Conservation (phyloP, 2,113 vertebrate genomes). For the Heliornis fulica region DNA sequence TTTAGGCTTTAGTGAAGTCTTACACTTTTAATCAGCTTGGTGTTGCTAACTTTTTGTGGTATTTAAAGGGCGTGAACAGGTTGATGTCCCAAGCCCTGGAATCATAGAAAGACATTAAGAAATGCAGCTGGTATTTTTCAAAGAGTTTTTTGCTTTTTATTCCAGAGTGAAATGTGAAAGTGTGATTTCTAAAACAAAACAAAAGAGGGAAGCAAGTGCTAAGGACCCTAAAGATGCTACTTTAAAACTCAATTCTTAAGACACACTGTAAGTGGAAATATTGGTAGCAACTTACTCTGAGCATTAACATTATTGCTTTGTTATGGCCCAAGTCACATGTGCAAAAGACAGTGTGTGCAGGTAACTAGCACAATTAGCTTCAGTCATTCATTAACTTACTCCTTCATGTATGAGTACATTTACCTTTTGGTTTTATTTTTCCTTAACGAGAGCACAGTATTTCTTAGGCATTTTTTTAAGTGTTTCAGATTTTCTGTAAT, state of each 20-base stretch:
- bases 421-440: slow-evolving; percentile 3
- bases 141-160: background rate
- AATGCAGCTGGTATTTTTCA: background rate
- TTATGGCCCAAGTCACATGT: background rate
- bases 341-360: background rate
- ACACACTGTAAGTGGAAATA: background rate
- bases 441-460: background rate
- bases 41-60: background rate
- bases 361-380: background rate
- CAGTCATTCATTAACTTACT: background rate
- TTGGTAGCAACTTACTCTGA: background rate
- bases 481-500: background rate
- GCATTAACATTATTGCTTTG: background rate
- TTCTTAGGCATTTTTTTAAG: background rate
- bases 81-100: background rate
- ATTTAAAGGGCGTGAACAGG: background rate
- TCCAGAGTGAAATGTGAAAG: background rate
- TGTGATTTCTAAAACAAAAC: background rate
- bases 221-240: background rate
- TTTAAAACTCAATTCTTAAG: background rate
- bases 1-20: background rate
- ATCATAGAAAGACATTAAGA: background rate
- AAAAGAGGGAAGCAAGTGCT: background rate
- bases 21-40: background rate
- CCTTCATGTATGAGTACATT: background rate